Evolutionary conservation across 1,140 invertebrate genomes (phyloP), one percentile per base, ranked within the genome.

Genomic region (Microvelia longipes): DNA sequence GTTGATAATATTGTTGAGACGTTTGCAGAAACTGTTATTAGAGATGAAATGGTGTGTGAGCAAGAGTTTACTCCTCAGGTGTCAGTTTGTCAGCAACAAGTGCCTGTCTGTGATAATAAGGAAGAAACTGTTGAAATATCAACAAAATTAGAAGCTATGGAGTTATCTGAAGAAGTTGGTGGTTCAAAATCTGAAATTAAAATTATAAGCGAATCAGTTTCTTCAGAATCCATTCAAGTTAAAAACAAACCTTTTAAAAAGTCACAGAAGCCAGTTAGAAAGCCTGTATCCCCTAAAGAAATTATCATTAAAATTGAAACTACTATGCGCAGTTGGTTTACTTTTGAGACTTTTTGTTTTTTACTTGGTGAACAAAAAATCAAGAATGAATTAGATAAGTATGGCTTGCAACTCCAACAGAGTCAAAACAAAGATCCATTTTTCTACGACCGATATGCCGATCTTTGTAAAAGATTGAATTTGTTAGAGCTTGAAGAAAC

Each of bases 301-400:
- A 61, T 70, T 19, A 24, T 70, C 26, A 28, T 35, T 24, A 61
- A 70, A 15, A 70, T 70, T 28, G 69, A 70, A 66, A 19, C 66
- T n/a, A 70, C 15, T 14, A 66, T 70, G 13, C 26, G 29, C 2
- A 70, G 69, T 70, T 70, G 69, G 69, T 70, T 70, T 60, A 70
- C 69, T 27, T 35, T 70, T 66, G 69, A 70, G 14, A 63, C 69
- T 1, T 14, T 70, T 13, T 19, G 29, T 1, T 70, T 63, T 50
- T 26, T 70, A 25, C 61, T 70, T 26, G 69, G 69, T 25, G 50
- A 66, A 35, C 30, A 70, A 14, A 30, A 35, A 60, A 26, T 70
- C 11, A 67, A 24, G 24, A 61, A 70, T 1, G 60, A 64, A 19
- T 29, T 70, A 0, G 29, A 66, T 27, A 66, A 26, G 15, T 61